Evolutionary conservation across 2,113 vertebrate species (phyloP).

Genomic region (Aleadryas rufinucha): DNA sequence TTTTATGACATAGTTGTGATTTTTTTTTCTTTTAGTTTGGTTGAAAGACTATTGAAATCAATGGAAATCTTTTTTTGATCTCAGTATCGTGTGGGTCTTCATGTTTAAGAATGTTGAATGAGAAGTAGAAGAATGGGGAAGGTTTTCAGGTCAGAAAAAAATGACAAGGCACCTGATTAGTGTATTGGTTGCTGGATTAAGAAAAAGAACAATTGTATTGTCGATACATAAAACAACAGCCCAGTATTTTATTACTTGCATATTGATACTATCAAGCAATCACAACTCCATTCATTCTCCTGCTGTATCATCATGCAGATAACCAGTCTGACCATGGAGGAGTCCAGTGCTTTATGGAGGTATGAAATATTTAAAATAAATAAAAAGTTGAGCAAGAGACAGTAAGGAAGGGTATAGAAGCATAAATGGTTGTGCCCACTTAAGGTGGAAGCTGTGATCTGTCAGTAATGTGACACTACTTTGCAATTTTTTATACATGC

Average conservation of each 20-base stretch:
- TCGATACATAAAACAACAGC: neutral
- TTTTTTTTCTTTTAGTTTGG: neutral
- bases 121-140: neutral
- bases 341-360: neutral
- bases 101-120: neutral
- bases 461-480: neutral
- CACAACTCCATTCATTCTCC: neutral
- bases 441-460: neutral
- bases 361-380: neutral
- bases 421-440: neutral
- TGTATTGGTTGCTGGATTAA: neutral
- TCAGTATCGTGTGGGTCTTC: neutral
- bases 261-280: neutral
- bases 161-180: neutral
- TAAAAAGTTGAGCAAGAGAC: neutral
- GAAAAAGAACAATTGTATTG: neutral
- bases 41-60: neutral
- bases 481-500: neutral
- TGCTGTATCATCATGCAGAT: neutral
- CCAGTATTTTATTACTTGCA: neutral
- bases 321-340: neutral
- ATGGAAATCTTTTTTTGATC: neutral
- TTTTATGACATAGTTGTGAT: neutral
- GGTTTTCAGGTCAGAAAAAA: neutral
- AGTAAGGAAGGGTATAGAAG: neutral